A percentile compares a stretch with the other conserved stretches of the same genome.
Evolutionary conservation across 2,113 vertebrate species (phyloP).

Genomic region (Glaucidium brasilianum): DNA sequence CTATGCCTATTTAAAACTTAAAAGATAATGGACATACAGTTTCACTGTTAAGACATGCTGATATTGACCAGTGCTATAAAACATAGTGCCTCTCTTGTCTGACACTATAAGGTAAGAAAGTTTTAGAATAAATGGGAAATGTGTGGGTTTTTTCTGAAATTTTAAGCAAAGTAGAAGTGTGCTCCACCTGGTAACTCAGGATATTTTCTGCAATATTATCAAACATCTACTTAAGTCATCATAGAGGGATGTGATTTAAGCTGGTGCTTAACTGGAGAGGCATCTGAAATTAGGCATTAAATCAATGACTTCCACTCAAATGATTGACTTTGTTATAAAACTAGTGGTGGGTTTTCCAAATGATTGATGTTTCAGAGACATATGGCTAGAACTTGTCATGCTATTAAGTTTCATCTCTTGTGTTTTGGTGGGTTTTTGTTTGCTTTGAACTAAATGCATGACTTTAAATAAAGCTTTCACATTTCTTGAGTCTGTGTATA

Average conservation of each 20-base stretch:
- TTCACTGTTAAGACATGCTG: background rate
- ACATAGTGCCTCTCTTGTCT: background rate
- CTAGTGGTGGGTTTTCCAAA: background rate
- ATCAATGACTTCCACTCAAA: slow-evolving; percentile 11
- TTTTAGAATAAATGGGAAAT: background rate
- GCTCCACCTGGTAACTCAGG: background rate
- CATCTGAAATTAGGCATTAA: background rate
- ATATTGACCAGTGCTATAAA: background rate
- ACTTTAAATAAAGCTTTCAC: background rate
- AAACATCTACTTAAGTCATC: background rate
- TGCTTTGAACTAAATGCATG: background rate
- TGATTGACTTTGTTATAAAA: slow-evolving; percentile 2
- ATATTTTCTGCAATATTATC: background rate
- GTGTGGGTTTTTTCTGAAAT: background rate
- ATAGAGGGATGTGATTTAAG: background rate
- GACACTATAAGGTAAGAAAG: background rate
- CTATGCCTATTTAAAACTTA: background rate
- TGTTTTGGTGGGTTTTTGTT: background rate
- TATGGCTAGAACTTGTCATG: background rate
- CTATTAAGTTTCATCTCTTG: background rate
- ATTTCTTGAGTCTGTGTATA: background rate
- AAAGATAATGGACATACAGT: background rate
- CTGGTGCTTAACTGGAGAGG: background rate
- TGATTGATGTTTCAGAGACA: background rate
- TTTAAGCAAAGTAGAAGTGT: background rate